Evolutionary conservation across 2,888 invertebrate species (phyloP).

Genomic region (Taenaris catops): DNA sequence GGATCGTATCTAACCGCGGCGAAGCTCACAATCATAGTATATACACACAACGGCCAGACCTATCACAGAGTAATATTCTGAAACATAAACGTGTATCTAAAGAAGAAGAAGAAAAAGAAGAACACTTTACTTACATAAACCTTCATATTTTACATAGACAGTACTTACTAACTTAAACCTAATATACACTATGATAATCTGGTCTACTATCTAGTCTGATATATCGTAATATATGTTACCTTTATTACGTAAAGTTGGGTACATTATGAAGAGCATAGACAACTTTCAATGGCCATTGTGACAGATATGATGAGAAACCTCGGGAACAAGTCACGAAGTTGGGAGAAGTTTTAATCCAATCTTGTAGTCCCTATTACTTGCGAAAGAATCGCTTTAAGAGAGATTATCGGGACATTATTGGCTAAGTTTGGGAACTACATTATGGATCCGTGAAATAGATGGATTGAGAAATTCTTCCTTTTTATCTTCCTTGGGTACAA

Average conservation of each 20-base stretch:
- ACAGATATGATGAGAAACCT: conserved; percentile 19
- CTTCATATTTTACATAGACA: too few relatives aligned
- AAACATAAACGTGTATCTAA: too few relatives aligned
- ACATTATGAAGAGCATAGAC: conserved; percentile 15
- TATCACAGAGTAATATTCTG: too few relatives aligned
- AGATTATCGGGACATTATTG: conserved; percentile 17
- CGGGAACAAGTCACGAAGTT: conserved; percentile 26
- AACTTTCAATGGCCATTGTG: conserved; percentile 21
- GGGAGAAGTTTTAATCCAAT: conserved; percentile 34
- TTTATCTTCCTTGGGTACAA: too few relatives aligned
- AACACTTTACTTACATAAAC: too few relatives aligned
- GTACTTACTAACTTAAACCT: too few relatives aligned
- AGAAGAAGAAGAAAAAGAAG: too few relatives aligned
- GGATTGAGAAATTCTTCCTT: conserved; percentile 1
- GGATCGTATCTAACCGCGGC: too few relatives aligned
- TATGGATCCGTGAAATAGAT: conserved; percentile 5
- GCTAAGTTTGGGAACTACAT: conserved; percentile 8
- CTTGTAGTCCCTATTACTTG: conserved; percentile 35
- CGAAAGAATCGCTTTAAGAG: conserved; percentile 35
- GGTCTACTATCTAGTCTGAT: too few relatives aligned
- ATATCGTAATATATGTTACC: conserved; percentile 2
- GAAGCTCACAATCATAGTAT: too few relatives aligned
- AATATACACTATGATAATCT: too few relatives aligned
- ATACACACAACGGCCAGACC: too few relatives aligned
- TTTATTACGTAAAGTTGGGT: conserved; percentile 15